Evolutionary conservation across 1,140 invertebrate genomes (phyloP), one percentile per base, ranked within the genome.

Genomic region (Coptotermes formosanus): DNA sequence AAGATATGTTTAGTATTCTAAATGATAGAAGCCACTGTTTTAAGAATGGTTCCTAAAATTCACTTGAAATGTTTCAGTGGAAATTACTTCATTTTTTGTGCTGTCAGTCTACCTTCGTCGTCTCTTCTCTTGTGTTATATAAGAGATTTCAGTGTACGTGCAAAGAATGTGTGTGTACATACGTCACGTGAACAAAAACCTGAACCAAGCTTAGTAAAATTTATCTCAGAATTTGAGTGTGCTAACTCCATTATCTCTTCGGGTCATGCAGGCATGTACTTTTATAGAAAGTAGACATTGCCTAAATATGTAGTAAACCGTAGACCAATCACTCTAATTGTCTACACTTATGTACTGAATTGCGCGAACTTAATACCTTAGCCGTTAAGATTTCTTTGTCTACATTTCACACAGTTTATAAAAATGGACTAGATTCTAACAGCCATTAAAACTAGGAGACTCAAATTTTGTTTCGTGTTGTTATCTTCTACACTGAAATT

Each of bases 111-210:
- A 30, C 25, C 25, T 75, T n/a, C 64, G n/a, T 75, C 25, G 25
- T 30, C n/a, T 12, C 64, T 75, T 75, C 64, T 75, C 64, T 75
- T 75, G 64, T 0, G n/a, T 75, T 75, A 75, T 75, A 16, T 75
- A 75, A 75, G 64, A 75, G 64, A 75, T 75, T 75, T 75, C 64
- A 30, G 64, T 30, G 64, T 25, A 75, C 64, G 64, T 75, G 64
- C 64, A 16, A 75, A n/a, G 64, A 25, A 75, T 75, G 64, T 75
- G n/a, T 59, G 55, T n/a, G 64, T 14, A 75, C 64, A 55, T 19
- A 21, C 25, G n/a, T 75, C 64, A 75, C n/a, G 64, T 75, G 64
- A 30, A 25, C 8, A 2, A n/a, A 8, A 75, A 75, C 64, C 64
- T 75, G n/a, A 25, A 11, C 64, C 64, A 16, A 75, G 64, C 64